Percentiles rank a stretch among this genome's conserved stretches.
Evolutionary conservation across 2,797 vertebrate species (phyloP).

Genomic region (Ceryle rudis): DNA sequence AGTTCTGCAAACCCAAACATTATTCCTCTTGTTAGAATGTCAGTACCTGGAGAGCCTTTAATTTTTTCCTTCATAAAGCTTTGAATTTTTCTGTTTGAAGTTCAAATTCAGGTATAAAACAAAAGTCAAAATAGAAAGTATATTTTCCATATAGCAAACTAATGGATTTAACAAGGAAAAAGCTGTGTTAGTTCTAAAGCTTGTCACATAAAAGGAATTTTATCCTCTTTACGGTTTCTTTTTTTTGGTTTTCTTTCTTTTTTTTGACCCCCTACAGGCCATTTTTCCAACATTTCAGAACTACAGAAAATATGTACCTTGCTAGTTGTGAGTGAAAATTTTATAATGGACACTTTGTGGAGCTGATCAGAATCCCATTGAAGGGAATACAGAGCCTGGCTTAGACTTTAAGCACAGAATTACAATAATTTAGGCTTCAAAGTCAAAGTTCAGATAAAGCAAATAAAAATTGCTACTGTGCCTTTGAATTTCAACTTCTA

Average conservation of each 20-base stretch:
- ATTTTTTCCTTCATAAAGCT: slow-evolving; percentile 28
- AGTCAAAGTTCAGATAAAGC: neutral
- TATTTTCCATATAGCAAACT: neutral
- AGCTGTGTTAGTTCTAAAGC: slow-evolving; percentile 1
- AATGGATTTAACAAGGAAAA: slow-evolving; percentile 33
- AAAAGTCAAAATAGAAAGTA: slow-evolving; percentile 15
- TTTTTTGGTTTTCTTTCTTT: neutral
- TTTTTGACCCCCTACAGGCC: neutral
- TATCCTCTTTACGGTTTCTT: neutral
- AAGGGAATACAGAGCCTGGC: neutral
- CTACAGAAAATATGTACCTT: neutral
- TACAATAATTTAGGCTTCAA: slow-evolving; percentile 26
- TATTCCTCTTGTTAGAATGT: slow-evolving; percentile 15
- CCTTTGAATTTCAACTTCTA: neutral
- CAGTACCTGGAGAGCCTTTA: slow-evolving; percentile 54
- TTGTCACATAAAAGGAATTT: slow-evolving; percentile 14
- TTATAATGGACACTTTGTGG: neutral
- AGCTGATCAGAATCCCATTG: neutral
- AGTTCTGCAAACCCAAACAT: neutral
- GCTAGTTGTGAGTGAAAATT: neutral
- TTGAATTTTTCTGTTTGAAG: slow-evolving; percentile 49
- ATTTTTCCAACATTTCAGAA: neutral
- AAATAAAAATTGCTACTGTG: slow-evolving; percentile 4
- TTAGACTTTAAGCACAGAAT: slow-evolving; percentile 5
- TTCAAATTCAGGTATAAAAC: slow-evolving; percentile 41